Percentiles rank a stretch among this genome's conserved stretches.
phyloP scores from a whole-genome alignment of 2,113 vertebrate species.

The Naja naja region DNA sequence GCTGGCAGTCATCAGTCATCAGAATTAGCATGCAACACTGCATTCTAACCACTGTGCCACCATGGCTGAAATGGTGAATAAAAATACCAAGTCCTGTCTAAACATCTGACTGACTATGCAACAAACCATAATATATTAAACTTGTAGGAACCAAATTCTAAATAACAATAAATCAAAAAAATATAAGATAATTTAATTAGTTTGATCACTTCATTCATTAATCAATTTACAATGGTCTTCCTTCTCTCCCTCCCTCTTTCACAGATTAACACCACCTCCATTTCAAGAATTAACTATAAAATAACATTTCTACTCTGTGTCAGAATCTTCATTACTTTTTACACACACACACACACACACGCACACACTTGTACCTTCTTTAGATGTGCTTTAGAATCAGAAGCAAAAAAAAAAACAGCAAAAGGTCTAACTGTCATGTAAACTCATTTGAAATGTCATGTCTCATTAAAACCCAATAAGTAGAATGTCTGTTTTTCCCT shows the following conservation, averaged over 20 bases:
- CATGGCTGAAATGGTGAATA: background rate
- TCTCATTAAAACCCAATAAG: constrained; percentile 84
- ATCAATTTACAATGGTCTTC: background rate
- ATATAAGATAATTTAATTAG: background rate
- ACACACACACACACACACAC: too few relatives aligned
- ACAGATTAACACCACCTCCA: background rate
- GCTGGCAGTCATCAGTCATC: background rate
- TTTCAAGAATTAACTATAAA: background rate
- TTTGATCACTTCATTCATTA: background rate
- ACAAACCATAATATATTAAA: background rate
- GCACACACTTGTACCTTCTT: constrained; percentile 21
- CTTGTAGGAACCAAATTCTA: background rate
- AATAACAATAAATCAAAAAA: background rate
- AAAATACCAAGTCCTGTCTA: background rate
- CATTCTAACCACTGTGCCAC: background rate
- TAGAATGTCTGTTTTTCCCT: constrained; percentile 70
- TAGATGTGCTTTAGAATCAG: constrained; percentile 71
- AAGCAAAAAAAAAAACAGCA: constrained; percentile 44
- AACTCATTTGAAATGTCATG: constrained; percentile 90
- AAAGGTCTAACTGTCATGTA: constrained; percentile 82
- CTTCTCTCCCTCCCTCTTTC: background rate
- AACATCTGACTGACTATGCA: background rate
- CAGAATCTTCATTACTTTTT: background rate
- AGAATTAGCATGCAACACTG: background rate
- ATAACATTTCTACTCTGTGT: background rate